Evolutionary conservation across 1,140 invertebrate species (phyloP).

Genomic region (Zeugodacus cucurbitae): DNA sequence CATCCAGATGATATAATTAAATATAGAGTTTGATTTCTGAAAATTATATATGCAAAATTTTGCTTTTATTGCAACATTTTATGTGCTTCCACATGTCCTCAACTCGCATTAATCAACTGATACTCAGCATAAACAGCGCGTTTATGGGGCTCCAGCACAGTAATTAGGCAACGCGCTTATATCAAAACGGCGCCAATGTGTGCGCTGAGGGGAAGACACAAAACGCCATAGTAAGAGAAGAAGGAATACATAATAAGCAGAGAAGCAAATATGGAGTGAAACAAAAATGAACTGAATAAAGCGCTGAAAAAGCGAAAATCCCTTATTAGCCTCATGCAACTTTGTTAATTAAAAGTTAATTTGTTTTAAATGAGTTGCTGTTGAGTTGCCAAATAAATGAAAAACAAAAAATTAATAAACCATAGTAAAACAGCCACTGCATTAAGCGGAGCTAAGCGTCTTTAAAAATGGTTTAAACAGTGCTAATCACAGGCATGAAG

Average conservation of each 20-base stretch:
- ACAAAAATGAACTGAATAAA: background rate
- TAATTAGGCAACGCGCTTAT: background rate
- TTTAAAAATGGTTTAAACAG: background rate
- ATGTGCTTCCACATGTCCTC: background rate
- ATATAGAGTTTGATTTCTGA: too few species aligned
- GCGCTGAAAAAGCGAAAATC: background rate
- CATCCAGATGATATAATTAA: too few species aligned
- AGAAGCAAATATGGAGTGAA: background rate
- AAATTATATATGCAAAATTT: too few species aligned
- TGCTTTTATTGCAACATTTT: background rate
- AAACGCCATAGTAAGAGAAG: background rate
- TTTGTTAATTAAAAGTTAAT: constrained; percentile 28
- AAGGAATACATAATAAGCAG: background rate
- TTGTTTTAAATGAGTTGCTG: constrained; percentile 11
- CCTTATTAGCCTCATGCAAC: background rate
- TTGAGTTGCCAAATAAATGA: background rate
- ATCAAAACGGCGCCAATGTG: background rate
- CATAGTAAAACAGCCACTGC: background rate
- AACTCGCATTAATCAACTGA: background rate
- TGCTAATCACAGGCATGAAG: background rate
- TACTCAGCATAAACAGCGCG: background rate
- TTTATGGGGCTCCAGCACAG: background rate
- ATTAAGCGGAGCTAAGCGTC: background rate
- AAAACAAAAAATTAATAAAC: background rate
- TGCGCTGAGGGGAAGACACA: background rate